Evolutionary conservation across 2,797 vertebrate genomes (phyloP).

Genomic region (Chaenodraco wilsoni): DNA sequence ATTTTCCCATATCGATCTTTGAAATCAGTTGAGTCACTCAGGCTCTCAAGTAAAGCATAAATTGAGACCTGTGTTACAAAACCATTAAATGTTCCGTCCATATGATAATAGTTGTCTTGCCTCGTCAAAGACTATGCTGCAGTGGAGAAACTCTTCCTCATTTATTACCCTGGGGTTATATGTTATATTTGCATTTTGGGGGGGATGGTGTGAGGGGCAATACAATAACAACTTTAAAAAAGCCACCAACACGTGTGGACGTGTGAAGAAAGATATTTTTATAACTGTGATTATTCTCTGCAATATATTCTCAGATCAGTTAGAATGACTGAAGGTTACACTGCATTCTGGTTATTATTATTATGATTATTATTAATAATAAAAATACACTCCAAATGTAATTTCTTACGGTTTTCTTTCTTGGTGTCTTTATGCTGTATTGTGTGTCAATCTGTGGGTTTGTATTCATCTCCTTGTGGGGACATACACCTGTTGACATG

Average conservation of each 20-base stretch:
- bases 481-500: background rate
- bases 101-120: background rate
- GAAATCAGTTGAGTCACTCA: background rate
- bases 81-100: background rate
- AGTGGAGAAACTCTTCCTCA: slow-evolving; percentile 12
- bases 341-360: slow-evolving; percentile 38
- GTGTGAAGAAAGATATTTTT: slow-evolving; percentile 59
- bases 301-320: slow-evolving; percentile 51
- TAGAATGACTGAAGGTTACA: slow-evolving; percentile 29
- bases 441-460: background rate
- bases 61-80: too few species aligned
- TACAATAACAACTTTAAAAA: slow-evolving; percentile 25
- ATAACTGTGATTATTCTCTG: slow-evolving; percentile 62
- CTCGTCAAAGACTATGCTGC: background rate
- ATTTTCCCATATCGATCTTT: too few species aligned
- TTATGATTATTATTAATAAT: slow-evolving; percentile 43
- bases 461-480: background rate
- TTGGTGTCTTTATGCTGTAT: background rate
- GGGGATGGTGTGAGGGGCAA: background rate
- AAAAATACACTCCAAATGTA: slow-evolving; percentile 52
- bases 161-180: background rate
- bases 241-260: slow-evolving; percentile 10
- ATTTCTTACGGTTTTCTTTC: slow-evolving; percentile 6
- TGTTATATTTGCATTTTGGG: background rate
- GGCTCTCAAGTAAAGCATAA: background rate